Evolutionary conservation across 2,113 vertebrate species (phyloP), one percentile per base, ranked within the genome.

Genomic region (Vireo altiloquus): DNA sequence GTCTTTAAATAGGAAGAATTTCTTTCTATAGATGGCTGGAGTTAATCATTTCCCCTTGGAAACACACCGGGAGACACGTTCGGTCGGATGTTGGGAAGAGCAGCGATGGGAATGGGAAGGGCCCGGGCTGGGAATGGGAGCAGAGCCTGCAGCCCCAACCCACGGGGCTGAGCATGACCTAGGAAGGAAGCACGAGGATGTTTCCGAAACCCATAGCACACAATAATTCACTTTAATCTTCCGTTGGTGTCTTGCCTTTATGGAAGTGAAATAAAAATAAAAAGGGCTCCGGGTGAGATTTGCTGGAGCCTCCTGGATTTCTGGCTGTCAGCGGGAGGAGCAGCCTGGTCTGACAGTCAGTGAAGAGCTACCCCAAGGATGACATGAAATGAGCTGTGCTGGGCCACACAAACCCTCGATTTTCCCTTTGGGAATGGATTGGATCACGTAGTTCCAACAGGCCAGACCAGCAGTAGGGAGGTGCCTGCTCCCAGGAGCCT

Each of bases 221-320:
- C 90, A 94, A 96, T 97, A 97, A 96, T 96, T 97, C 96, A 87
- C 93, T 97, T 97, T 94, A 89, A 95, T 87, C 82, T 96, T 92
- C 95, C 72, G 4, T 78, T 49, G 68, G 57, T 92, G 94, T 59
- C 95, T 56, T 81, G 79, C 92, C 57, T 83, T n/a, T 8, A 20
- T 57, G 64, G 90, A 76, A 72, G 77, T 0, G 86, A 89, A 94
- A 87, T 94, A 50, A 81, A 93, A 83, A 52, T 2, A 44, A 40
- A 46, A 71, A 71, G 75, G 56, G 37, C 63, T 74, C 40, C 13
- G 10, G 8, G 2, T 60, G 88, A 65, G 94, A 35, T 93, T 57
- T 70, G 52, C 76, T 57, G 12, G 44, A 93, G 82, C 25, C 65
- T 68, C 75, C 52, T 27, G 74, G 50, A 50, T 86, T 66, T 81